These are phyloP conservation scores for Drosophila obscura DNA, from an alignment of 1,140 invertebrate species.

Conservation along the genomic window DNA sequence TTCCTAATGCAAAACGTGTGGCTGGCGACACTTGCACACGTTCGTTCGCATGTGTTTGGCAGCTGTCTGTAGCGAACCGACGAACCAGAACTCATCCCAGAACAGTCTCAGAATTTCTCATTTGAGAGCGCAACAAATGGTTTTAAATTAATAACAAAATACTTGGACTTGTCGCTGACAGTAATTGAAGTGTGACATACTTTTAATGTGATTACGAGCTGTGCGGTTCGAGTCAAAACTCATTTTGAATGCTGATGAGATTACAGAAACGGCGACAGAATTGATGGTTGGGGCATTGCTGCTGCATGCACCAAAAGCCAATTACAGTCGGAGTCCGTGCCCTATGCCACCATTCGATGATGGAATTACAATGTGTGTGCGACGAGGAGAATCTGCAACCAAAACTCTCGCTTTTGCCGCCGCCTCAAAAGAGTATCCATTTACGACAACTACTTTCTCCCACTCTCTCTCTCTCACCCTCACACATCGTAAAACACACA, in stretches of 20 bases:
- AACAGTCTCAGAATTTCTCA: not conserved
- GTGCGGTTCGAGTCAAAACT: conserved; percentile 38
- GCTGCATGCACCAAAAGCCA: conserved; percentile 31
- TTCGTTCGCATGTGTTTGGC: conserved; percentile 59
- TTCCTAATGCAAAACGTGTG: conserved; percentile 80
- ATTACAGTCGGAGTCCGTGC: conserved; percentile 22
- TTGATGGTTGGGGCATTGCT: conserved; percentile 1
- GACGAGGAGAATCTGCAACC: not conserved
- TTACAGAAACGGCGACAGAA: conserved; percentile 20
- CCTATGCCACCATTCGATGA: not conserved
- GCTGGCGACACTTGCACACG: conserved; percentile 25
- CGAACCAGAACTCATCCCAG: conserved; percentile 3
- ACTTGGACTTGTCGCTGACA: conserved; percentile 49
- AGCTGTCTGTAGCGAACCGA: conserved; percentile 40
- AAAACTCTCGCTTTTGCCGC: not conserved
- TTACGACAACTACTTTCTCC: conserved; percentile 23
- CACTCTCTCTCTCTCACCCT: not conserved
- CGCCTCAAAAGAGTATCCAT: conserved; percentile 3
- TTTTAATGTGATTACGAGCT: conserved; percentile 66
- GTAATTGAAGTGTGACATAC: conserved; percentile 74
- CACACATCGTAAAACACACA: conserved; percentile 25
- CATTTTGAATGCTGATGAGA: conserved; percentile 47
- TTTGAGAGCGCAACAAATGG: conserved; percentile 36
- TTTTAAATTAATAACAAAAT: conserved; percentile 69
- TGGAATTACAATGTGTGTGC: conserved; percentile 33